A percentile compares a stretch with the other conserved stretches of the same genome.
Evolutionary conservation across 2,113 vertebrate species (phyloP).

Genomic region (Mirza zaza): DNA sequence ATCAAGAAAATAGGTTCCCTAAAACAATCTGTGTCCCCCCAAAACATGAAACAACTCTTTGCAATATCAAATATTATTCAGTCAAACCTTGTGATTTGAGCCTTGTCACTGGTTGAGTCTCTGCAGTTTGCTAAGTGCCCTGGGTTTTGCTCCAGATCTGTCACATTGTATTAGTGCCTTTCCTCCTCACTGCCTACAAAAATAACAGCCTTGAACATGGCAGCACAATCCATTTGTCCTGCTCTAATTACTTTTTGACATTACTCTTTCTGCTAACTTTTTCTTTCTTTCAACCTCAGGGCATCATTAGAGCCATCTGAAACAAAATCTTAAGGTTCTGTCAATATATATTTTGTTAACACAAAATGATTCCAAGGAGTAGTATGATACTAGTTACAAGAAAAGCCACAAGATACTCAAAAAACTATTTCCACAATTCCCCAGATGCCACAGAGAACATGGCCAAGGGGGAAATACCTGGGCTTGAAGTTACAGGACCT

Average conservation of each 20-base stretch:
- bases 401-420: conserved; percentile 35
- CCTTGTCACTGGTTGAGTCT: conserved; percentile 79
- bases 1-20: conserved; percentile 62
- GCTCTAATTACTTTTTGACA: conserved; percentile 94
- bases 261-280: conserved; percentile 85
- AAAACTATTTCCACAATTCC: conserved; percentile 8
- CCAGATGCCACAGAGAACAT: background rate
- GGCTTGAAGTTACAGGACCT: background rate
- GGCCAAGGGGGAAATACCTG: background rate
- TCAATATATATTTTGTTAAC: conserved; percentile 28
- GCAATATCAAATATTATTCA: conserved; percentile 83
- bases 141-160: conserved; percentile 97
- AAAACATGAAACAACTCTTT: conserved; percentile 79
- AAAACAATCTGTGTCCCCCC: conserved; percentile 78
- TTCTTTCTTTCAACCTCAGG: conserved; percentile 42
- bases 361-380: conserved; percentile 21
- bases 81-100: conserved; percentile 77
- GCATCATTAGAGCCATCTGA: conserved; percentile 72
- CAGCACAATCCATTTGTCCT: conserved; percentile 94
- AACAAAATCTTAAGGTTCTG: conserved; percentile 55
- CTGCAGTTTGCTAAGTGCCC: conserved; percentile 87
- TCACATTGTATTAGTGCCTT: conserved; percentile 96
- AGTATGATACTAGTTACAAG: background rate
- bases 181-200: conserved; percentile 94
- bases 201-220: conserved; percentile 95